Base-by-base conservation (phyloP, 2,888 invertebrate genomes). In the Neoitamus cyanurus region DNA sequence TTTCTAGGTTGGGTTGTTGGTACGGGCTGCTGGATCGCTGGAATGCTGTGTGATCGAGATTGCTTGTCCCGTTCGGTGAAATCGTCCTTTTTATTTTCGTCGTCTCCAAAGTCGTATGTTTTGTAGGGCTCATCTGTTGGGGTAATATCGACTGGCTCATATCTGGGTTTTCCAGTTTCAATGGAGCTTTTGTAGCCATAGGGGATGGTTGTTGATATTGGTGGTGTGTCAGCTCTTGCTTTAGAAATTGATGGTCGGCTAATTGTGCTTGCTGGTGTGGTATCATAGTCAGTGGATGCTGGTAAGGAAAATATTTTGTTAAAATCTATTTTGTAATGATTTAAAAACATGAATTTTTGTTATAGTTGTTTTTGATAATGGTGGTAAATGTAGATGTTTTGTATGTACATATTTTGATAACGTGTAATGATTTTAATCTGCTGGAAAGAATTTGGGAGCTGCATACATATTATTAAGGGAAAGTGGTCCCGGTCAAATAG, bases 231-330 rank as follows among this genome's bases (percentile, higher is more conserved):
- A 88, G 42, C 68, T 73, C 31, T 77, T 37, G 36, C 11, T 72
- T 80, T 31, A 13, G 78, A 58, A 5, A 36, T 46, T 73, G 84
- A 72, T 7, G 36, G 9, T n/a, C 36, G n/a, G 9, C 20, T 42
- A 20, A 31, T 70, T 77, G 84, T 82, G 80, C 42, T 83, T 25
- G 83, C 69, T 68, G 88, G 86, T 87, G 91, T 88, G 89, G 89
- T 90, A 89, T 90, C 90, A 89, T 90, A 91, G 87, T 91, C 91
- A 89, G 89, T 88, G 88, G 90, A 88, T 90, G 91, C 91, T 91
- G 36, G 31, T 34, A 25, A 37, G 69, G 11, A 80, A 80, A 28
- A 77, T 30, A 15, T n/a, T n/a, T 36, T 73, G 37, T 7, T 37
- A 37, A 9, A 37, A 31, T 2, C 5, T 4, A 31, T 42, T n/a